Base-by-base conservation (phyloP, 2,888 invertebrate genomes). In the Drosophila subsilvestris region DNA sequence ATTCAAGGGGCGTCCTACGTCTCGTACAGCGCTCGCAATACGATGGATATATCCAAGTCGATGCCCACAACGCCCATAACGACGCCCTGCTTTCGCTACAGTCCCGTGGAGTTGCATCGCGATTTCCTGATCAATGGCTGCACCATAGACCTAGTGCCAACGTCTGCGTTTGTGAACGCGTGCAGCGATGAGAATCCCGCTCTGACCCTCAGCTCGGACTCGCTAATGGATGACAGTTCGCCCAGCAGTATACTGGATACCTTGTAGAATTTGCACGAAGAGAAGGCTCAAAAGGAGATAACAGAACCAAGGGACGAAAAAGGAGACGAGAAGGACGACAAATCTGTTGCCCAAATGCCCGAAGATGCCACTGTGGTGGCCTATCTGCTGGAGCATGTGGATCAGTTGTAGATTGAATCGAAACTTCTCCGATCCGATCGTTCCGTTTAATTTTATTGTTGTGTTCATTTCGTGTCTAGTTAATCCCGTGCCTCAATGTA, bases 21-120 rank as follows among this genome's bases (percentile, higher is more conserved):
- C 0, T 65, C 88, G 4, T 83, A 74, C 20, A 62, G 63, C 10
- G 44, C 86, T 0, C 83, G 89, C 42, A 82, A 77, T 18, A 74
- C 82, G n/a, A 93, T 94, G 78, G 94, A 94, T 45, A 93, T 94
- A 79, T 95, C 96, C 14, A 95, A 95, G 88, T 96, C 96, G 0
- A 96, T 96, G 91, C 96, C 96, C 25, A 95, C 96, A 2, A 96
- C 96, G 18, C 96, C 96, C 17, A 93, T 95, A 79, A 90, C 86
- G 91, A 93, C 94, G 48, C 90, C 90, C 9, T 83, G 87, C 62
- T 94, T 94, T 80, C 94, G 94, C 67, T 94, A 94, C 84, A 94
- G 94, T 76, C 92, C 92, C 4, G 78, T 81, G 0, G 92, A 91
- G 55, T 80, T 90, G 66, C 90, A 90, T 73, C 89, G 91, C 71